Conservation (phyloP, 2,797 vertebrate species). For the Tachyglossus aculeatus region DNA sequence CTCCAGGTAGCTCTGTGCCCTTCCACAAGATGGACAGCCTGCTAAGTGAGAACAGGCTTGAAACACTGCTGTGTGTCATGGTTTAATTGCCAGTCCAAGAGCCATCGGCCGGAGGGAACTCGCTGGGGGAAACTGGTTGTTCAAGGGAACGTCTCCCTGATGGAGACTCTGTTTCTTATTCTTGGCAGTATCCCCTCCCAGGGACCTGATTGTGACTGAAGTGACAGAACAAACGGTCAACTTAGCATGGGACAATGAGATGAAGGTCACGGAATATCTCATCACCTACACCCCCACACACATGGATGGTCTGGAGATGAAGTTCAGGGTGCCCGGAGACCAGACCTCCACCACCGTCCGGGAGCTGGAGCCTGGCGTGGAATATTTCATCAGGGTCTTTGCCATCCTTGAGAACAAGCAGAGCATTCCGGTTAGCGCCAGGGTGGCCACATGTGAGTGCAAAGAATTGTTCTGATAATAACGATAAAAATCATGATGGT, state of each 20-base stretch:
- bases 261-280: constrained; percentile 89
- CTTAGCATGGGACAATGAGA: constrained; percentile 93
- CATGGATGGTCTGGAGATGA: constrained; percentile 87
- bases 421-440: constrained; percentile 92
- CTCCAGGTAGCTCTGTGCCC: no score
- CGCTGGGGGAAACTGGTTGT: no score
- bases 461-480: not conserved
- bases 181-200: constrained; percentile 89
- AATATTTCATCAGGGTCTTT: constrained; percentile 95
- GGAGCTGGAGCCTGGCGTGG: constrained; percentile 93
- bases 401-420: constrained; percentile 92
- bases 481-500: no score
- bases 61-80: no score
- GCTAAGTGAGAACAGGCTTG: no score
- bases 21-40: no score
- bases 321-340: constrained; percentile 89
- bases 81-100: no score
- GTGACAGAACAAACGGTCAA: constrained; percentile 91
- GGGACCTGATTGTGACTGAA: constrained; percentile 86
- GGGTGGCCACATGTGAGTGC: constrained; percentile 91
- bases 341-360: constrained; percentile 84
- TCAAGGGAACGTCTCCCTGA: no score
- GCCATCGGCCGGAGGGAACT: no score
- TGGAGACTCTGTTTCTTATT: not conserved
- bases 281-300: constrained; percentile 88